Evolutionary conservation across 2,888 invertebrate species (phyloP).

Genomic region (Linnaemya vulpina): DNA sequence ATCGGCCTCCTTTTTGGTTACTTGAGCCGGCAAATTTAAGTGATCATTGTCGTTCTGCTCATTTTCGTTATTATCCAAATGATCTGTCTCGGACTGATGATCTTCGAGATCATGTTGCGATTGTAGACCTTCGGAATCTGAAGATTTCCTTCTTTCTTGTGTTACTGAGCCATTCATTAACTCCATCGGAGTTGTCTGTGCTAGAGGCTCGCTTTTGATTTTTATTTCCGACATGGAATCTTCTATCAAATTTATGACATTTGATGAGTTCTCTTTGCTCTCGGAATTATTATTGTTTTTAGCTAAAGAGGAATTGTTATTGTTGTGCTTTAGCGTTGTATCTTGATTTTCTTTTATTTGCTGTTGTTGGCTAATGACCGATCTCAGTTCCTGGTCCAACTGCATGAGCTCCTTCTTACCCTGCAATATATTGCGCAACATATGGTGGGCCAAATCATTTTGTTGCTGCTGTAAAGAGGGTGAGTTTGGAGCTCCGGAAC

Average conservation of each 20-base stretch:
- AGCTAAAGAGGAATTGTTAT: conserved; percentile 73
- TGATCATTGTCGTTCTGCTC: conserved; percentile 65
- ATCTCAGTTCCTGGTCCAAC: conserved; percentile 87
- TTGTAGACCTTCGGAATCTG: conserved; percentile 76
- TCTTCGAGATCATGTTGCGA: conserved; percentile 67
- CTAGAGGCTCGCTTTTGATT: conserved; percentile 81
- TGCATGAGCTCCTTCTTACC: conserved; percentile 93
- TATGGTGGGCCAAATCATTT: conserved; percentile 89
- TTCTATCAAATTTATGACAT: conserved; percentile 83
- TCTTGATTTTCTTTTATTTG: conserved; percentile 82
- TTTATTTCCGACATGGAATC: conserved; percentile 78
- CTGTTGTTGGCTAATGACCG: conserved; percentile 83
- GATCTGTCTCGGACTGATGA: conserved; percentile 58
- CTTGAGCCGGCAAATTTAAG: conserved; percentile 72
- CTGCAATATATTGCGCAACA: conserved; percentile 95
- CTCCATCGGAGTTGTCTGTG: conserved; percentile 75
- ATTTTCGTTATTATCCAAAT: conserved; percentile 64
- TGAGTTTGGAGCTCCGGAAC: conserved; percentile 68
- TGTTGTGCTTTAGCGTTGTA: conserved; percentile 80
- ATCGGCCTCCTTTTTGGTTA: conserved; percentile 81
- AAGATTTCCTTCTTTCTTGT: conserved; percentile 76
- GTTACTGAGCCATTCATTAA: conserved; percentile 73
- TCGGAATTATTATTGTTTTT: conserved; percentile 73
- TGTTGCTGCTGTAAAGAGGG: conserved; percentile 79
- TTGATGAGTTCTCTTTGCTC: conserved; percentile 63